Conservation (phyloP, 2,888 invertebrate species). For the Cyclophora albipunctata region DNA sequence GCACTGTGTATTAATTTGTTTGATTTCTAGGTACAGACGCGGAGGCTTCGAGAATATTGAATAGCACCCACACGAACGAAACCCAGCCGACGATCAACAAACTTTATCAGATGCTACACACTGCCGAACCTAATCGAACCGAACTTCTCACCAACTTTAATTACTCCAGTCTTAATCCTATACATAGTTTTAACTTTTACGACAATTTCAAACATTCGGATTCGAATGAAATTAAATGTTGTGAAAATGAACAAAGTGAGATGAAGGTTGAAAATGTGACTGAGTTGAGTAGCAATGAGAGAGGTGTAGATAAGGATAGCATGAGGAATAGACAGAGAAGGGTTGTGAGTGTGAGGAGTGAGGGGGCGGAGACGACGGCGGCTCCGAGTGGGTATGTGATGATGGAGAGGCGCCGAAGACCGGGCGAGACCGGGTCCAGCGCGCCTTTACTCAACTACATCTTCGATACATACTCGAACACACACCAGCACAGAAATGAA, state of each 20-base stretch:
- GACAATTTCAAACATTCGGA: constrained; percentile 23
- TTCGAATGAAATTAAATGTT: constrained; percentile 1
- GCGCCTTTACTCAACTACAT: constrained; percentile 65
- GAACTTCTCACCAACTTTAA: constrained; percentile 35
- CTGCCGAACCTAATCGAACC: constrained; percentile 40
- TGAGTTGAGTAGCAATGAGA: constrained; percentile 6
- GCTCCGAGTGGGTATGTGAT: constrained; percentile 30
- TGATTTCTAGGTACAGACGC: constrained; percentile 53
- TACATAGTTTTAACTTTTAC: constrained; percentile 34
- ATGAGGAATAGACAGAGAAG: constrained; percentile 45
- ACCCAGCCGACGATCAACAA: constrained; percentile 56
- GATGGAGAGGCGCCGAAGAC: constrained; percentile 49
- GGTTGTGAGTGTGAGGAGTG: constrained; percentile 41
- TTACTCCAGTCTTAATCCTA: constrained; percentile 39
- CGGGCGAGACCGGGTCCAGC: constrained; percentile 61
- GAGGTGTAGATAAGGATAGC: constrained; percentile 21
- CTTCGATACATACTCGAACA: constrained; percentile 64
- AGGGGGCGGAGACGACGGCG: constrained; percentile 29
- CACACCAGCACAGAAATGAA: constrained; percentile 61
- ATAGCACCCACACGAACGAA: constrained; percentile 31
- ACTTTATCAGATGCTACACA: constrained; percentile 63
- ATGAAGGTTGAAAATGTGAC: constrained; percentile 15
- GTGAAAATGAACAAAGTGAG: constrained; percentile 5
- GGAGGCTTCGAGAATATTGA: constrained; percentile 41
- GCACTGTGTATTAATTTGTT: constrained; percentile 9